A percentile compares a stretch with the other conserved stretches of the same genome.
Evolutionary conservation across 1,140 invertebrate species (phyloP).

Genomic region (Dreissena polymorpha): DNA sequence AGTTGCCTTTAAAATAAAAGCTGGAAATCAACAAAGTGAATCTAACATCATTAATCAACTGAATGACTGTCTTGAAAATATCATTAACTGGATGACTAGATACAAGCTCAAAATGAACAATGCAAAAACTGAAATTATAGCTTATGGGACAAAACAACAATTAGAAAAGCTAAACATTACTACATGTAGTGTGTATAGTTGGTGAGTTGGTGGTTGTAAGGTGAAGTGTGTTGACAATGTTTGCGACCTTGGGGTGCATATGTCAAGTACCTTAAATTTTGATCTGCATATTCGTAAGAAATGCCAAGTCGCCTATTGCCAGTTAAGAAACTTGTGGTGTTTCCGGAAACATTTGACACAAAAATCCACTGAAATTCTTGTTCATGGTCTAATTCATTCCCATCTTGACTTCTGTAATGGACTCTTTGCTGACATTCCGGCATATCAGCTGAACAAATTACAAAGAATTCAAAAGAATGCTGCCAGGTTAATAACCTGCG

Average conservation of each 20-base stretch:
- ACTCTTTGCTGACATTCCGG: constrained; percentile 17
- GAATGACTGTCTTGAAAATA: constrained; percentile 17
- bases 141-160: constrained; percentile 18
- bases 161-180: constrained; percentile 26
- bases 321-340: background rate
- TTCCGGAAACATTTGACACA: constrained; percentile 7
- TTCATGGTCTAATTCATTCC: constrained; percentile 7
- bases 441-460: constrained; percentile 25
- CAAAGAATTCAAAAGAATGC: constrained; percentile 38
- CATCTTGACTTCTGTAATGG: constrained; percentile 18
- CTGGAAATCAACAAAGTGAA: constrained; percentile 23
- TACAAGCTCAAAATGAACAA: constrained; percentile 36
- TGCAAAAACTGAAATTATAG: constrained; percentile 24
- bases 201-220: constrained; percentile 9
- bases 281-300: constrained; percentile 17
- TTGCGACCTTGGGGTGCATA: constrained; percentile 18
- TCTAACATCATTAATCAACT: constrained; percentile 8
- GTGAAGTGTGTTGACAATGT: constrained; percentile 17
- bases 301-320: background rate
- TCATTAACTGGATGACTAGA: constrained; percentile 31
- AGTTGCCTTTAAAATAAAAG: constrained; percentile 20
- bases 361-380: background rate
- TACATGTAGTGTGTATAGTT: no score
- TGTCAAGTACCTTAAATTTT: constrained; percentile 8
- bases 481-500: constrained; percentile 7